Conservation (phyloP, 2,797 vertebrate species). For the Nasua narica region DNA sequence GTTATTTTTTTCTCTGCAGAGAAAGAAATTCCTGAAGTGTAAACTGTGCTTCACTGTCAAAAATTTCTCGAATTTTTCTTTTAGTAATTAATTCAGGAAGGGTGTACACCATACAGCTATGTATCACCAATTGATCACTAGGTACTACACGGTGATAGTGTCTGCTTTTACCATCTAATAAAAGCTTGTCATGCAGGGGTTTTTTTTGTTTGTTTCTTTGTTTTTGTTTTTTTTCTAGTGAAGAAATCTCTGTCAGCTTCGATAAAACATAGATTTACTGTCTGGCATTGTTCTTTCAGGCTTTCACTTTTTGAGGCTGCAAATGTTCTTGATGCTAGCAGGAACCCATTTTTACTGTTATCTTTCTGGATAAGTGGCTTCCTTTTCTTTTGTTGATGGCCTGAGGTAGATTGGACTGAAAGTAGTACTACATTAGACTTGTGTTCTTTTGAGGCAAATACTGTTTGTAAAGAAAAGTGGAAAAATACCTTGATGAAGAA, state of each 20-base stretch:
- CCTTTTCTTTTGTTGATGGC: not conserved
- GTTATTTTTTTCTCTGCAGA: not conserved
- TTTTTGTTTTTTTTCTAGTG: not conserved
- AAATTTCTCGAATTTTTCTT: not conserved
- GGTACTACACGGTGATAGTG: not conserved
- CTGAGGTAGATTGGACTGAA: not conserved
- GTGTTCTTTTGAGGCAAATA: not conserved
- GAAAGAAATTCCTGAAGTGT: not conserved
- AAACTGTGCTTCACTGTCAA: not conserved
- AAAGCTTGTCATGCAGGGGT: not conserved
- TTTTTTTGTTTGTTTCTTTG: not conserved
- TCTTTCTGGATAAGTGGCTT: not conserved
- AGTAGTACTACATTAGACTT: not conserved
- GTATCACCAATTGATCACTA: not conserved
- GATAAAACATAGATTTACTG: not conserved
- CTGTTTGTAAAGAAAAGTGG: not conserved
- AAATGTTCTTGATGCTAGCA: not conserved
- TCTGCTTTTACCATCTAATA: not conserved
- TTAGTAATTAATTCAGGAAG: not conserved
- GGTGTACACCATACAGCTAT: not conserved
- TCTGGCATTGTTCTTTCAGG: not conserved
- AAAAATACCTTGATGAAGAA: not conserved
- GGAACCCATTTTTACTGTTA: not conserved
- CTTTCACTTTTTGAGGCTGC: conserved; percentile 20
- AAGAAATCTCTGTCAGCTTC: conserved; percentile 20